Evolutionary conservation across 1,140 invertebrate genomes (phyloP), one percentile per base, ranked within the genome.

Genomic region (Heliconius melpomene): DNA sequence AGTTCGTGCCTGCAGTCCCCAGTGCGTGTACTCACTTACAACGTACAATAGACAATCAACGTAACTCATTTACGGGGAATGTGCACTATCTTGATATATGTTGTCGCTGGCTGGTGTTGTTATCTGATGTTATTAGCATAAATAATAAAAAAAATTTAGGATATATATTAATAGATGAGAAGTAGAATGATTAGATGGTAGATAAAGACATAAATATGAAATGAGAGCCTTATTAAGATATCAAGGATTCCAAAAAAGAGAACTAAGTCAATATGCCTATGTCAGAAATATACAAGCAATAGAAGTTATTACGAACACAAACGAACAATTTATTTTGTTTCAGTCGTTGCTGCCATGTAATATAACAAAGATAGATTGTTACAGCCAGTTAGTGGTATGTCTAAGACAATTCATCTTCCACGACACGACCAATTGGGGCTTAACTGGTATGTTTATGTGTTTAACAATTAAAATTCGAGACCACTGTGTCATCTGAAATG

Each of bases 381-480:
- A 11, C 23, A 66, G 23, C 26, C 60, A 29, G 60, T 66, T 66
- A 66, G 60, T 26, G 60, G 60, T 29, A 29, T 16, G 60, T 66
- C 60, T 29, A 26, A 66, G 60, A 66, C 26, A 66, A 66, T 66
- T 66, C 60, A 29, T 66, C 60, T 66, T 66, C 26, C 60, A 66
- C 23, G 60, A 29, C 60, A 66, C 23, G 23, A 29, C 23, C 60
- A 66, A 66, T 66, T 66, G 60, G 60, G 26, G 16, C 11, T 66
- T 29, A 66, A 66, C 60, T 66, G 60, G 13, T 26, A 11, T 66
- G 60, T 77, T 77, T 77, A 70, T 77, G 75, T 40, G 46, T 60
- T 70, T 50, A 46, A 77, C 75, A 77, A 77, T 77, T 77, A 77
- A 75, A 70, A 46, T 77, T 23, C 20, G 75, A 77, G 54, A 23